Base-by-base conservation (phyloP, 1,140 invertebrate genomes). In the Lasaia peninsularis region DNA sequence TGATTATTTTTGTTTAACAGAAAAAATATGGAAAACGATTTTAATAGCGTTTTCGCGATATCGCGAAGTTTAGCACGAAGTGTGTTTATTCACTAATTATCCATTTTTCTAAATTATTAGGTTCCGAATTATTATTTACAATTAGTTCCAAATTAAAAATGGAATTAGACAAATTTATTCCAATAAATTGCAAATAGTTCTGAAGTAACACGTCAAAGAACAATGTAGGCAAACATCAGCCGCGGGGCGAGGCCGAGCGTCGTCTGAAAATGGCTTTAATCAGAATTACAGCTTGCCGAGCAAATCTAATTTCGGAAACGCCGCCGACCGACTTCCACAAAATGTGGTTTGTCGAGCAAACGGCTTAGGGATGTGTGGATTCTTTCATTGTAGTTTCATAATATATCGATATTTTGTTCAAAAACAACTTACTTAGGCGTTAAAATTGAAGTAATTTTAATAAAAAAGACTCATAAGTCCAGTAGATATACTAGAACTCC, bases 241-340 rank as follows among this genome's bases (percentile, higher is more conserved):
- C 40, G 40, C 40, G 40, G 40, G 40, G 40, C 18, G 18, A 44
- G 40, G 40, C 40, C 40, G 40, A 44, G 18, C 18, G 40, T 18
- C 40, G 40, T 44, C 40, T 44, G 40, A 44, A 28, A 44, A 44
- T 44, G 40, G 40, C 69, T 79, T 78, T 78, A 81, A 79, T 79
- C 76, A 77, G 78, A 73, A 75, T 78, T 81, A 79, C 71, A 77
- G 69, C 67, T 71, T 67, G 37, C 37, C 73, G 68, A 74, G 71
- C 70, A 75, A 81, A 81, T 81, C 76, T 78, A 78, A 81, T 81
- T 81, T 78, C 62, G 78, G 74, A 59, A 72, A 72, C 67, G 73
- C 68, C 63, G 54, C 40, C 40, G 16, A 59, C 67, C 62, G 75
- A 80, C 75, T 80, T 70, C 67, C 63, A 74, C 69, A 71, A 75